These are phyloP conservation scores for Sitodiplosis mosellana DNA, from an alignment of 1,140 invertebrate species.

Conservation along the genomic window DNA sequence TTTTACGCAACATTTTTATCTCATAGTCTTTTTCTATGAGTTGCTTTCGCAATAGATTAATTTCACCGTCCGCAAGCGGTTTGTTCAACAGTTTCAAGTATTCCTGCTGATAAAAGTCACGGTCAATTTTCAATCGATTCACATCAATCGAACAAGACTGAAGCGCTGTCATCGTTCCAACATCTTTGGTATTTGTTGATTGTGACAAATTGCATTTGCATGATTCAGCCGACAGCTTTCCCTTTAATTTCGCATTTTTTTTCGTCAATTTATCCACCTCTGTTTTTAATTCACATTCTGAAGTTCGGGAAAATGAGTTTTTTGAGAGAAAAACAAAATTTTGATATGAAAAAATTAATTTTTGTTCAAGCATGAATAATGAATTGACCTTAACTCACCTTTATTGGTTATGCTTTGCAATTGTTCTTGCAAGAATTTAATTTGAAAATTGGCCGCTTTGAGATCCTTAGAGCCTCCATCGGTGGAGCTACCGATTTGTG, in stretches of 20 bases:
- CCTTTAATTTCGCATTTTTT: conserved; percentile 13
- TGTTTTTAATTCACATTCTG: conserved; percentile 5
- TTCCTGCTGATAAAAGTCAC: conserved; percentile 23
- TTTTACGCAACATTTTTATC: not conserved
- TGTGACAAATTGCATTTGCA: not conserved
- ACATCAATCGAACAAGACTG: conserved; percentile 8
- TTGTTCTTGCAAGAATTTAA: conserved; percentile 12
- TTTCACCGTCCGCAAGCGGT: not conserved
- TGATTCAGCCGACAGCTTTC: conserved; percentile 8
- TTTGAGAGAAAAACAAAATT: too few species aligned
- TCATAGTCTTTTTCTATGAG: not conserved
- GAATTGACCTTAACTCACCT: conserved; percentile 1
- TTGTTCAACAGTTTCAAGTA: conserved; percentile 11
- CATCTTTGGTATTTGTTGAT: not conserved
- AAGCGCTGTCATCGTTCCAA: not conserved
- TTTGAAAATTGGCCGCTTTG: not conserved
- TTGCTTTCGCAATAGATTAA: not conserved
- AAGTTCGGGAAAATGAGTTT: conserved; percentile 2
- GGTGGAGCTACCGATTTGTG: not conserved
- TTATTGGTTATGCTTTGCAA: conserved; percentile 14
- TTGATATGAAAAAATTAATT: not conserved
- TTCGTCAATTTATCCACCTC: conserved; percentile 11
- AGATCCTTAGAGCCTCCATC: not conserved
- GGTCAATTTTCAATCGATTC: conserved; percentile 15
- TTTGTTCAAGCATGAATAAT: not conserved